phyloP scores from a whole-genome alignment of 2,888 invertebrate species.

The Chironomus tentans region DNA sequence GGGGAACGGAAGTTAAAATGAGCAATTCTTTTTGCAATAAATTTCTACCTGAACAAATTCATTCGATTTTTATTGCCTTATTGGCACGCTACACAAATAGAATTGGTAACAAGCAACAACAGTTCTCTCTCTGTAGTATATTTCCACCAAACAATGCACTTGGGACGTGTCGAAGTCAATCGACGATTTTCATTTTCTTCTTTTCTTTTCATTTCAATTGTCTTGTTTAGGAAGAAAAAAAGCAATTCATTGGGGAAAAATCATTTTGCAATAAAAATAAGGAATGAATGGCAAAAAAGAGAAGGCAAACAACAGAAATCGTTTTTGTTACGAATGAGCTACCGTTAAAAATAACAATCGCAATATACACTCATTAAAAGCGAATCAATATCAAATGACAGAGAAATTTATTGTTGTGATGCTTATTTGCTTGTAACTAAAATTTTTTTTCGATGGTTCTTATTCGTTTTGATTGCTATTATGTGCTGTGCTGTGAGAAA shows the following conservation, averaged over 20 bases:
- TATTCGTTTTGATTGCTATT: not conserved
- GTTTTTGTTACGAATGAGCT: slow-evolving; percentile 18
- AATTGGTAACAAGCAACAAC: slow-evolving; percentile 9
- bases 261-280: slow-evolving; percentile 19
- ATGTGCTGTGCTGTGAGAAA: not conserved
- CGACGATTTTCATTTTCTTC: not conserved
- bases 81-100: not conserved
- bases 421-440: not conserved
- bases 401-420: slow-evolving; percentile 21
- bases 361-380: slow-evolving; percentile 25
- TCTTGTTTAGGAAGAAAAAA: not conserved
- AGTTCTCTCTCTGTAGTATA: not conserved
- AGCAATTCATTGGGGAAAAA: slow-evolving; percentile 11
- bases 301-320: not conserved
- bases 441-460: not conserved
- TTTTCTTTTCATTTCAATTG: not conserved
- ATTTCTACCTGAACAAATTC: slow-evolving; percentile 23
- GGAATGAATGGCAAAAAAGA: not conserved
- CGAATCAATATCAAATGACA: slow-evolving; percentile 24
- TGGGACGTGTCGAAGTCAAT: slow-evolving; percentile 16
- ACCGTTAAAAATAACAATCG: slow-evolving; percentile 23
- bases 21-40: not conserved
- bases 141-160: slow-evolving; percentile 14
- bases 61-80: slow-evolving; percentile 23
- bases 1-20: too few relatives aligned